These are phyloP conservation scores for Buphagus erythrorhynchus DNA, from an alignment of 2,797 vertebrate genomes.

Conservation along the genomic window DNA sequence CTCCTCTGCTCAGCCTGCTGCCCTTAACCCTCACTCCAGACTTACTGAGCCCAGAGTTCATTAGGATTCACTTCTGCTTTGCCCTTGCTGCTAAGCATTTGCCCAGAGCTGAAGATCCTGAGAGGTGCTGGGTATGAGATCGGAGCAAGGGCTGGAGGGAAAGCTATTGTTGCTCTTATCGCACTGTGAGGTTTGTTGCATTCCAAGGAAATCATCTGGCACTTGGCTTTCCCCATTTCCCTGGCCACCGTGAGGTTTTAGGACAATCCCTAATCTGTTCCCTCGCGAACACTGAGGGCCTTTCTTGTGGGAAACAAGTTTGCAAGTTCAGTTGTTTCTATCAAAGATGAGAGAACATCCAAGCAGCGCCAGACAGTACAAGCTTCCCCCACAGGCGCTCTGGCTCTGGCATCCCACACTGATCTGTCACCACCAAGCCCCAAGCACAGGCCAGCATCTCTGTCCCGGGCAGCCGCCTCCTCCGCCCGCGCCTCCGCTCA, in stretches of 20 bases:
- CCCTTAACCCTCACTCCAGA: not conserved
- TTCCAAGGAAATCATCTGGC: constrained; percentile 56
- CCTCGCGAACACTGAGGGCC: constrained; percentile 50
- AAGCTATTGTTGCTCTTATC: constrained; percentile 56
- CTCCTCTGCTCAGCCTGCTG: not conserved
- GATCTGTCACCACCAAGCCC: constrained; percentile 5
- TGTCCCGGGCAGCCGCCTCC: not conserved
- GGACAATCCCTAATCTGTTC: constrained; percentile 64
- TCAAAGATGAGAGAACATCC: constrained; percentile 65
- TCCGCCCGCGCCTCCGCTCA: constrained; percentile 24
- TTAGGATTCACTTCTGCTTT: not conserved
- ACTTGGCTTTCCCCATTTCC: constrained; percentile 16
- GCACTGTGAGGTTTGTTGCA: constrained; percentile 1
- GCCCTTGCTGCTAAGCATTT: not conserved
- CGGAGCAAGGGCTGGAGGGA: not conserved
- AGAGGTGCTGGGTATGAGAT: not conserved
- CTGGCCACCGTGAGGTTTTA: constrained; percentile 21
- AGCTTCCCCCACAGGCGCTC: constrained; percentile 58
- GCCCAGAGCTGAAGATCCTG: not conserved
- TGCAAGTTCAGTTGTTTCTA: constrained; percentile 53
- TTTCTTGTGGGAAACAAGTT: constrained; percentile 67
- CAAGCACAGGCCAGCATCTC: constrained; percentile 28
- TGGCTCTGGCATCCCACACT: constrained; percentile 44
- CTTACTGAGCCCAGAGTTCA: not conserved
- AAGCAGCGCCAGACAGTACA: constrained; percentile 53